Percentiles rank a stretch among this genome's conserved stretches.
phyloP scores from a whole-genome alignment of 2,797 vertebrate genomes.

The Rhinatrema bivittatum region DNA sequence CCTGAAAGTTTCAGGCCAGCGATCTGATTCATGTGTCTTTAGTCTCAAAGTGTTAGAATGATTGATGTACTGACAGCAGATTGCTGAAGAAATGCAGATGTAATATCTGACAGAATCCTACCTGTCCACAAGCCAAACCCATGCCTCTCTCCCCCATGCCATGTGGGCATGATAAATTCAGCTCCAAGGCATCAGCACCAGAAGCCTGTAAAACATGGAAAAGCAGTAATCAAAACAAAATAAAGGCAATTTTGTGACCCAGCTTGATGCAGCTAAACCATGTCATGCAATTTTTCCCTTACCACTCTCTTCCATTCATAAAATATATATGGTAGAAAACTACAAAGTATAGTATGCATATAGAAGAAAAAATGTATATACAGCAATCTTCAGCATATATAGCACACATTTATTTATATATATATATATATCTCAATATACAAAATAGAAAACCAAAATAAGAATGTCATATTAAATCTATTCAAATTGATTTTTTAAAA shows the following conservation, averaged over 20 bases:
- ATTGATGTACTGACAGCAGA: neutral
- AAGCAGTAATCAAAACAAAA: neutral
- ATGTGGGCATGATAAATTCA: slow-evolving; percentile 85
- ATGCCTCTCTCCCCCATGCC: slow-evolving; percentile 86
- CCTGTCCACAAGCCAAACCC: slow-evolving; percentile 88
- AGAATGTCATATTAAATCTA: no score
- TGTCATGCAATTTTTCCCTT: neutral
- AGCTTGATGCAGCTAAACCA: neutral
- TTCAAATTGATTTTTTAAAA: no score
- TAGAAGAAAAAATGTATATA: no score
- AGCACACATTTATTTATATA: no score
- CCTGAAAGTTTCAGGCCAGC: slow-evolving; percentile 27
- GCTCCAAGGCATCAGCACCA: slow-evolving; percentile 76
- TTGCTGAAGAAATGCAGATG: slow-evolving; percentile 6
- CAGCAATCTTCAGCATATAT: no score
- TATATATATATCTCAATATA: no score
- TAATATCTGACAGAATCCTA: slow-evolving; percentile 31
- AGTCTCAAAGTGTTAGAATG: slow-evolving; percentile 16
- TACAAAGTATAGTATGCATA: no score
- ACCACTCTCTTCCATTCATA: no score
- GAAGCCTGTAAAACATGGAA: slow-evolving; percentile 47
- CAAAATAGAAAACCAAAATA: no score
- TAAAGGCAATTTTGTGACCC: neutral
- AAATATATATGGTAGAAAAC: no score
- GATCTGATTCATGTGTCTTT: slow-evolving; percentile 18